Evolutionary conservation across 1,140 invertebrate genomes (phyloP), one percentile per base, ranked within the genome.

Genomic region (Drosophila malerkotliana): DNA sequence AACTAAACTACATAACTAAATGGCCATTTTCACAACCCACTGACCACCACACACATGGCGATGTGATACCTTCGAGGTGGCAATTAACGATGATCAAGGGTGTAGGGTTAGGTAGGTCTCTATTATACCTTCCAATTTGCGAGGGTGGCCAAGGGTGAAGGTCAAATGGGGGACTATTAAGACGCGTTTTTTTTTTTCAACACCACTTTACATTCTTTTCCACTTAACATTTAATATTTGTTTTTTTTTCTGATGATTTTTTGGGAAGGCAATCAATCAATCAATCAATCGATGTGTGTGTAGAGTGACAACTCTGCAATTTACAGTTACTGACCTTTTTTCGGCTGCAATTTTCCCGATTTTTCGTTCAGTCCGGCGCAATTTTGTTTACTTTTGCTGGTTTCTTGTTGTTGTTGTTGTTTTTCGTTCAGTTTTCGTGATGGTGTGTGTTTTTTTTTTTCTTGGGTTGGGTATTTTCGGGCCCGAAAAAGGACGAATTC

Each of bases 341-440:
- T 41, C 49, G 18, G 44, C 39, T 62, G 53, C 55, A 63, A 49
- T 44, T 79, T 79, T 28, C 30, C 48, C 39, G 32, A 41, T 53
- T 47, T 47, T 59, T 76, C 72, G 72, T 74, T 76, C 21, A 58
- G 74, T 61, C 58, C 63, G 75, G 47, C 61, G 66, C 58, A 84
- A 84, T 64, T 84, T 84, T 85, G 83, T 85, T 85, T 85, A 85
- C 82, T 88, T 82, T 85, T 79, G 34, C 61, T 62, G 59, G 62
- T 62, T 66, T 72, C 41, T 81, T 82, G 48, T 74, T 77, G 44
- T 74, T 74, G 39, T 62, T 39, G 58, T 26, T 45, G 72, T 68
- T 51, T 85, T 85, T 85, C 82, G 82, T 85, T 59, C 73, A 82
- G 82, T 87, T 85, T 66, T 63, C 47, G 53, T 68, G 37, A 52